These are phyloP conservation scores for Ceramica pisi DNA, from an alignment of 2,888 invertebrate species.

Conservation along the genomic window DNA sequence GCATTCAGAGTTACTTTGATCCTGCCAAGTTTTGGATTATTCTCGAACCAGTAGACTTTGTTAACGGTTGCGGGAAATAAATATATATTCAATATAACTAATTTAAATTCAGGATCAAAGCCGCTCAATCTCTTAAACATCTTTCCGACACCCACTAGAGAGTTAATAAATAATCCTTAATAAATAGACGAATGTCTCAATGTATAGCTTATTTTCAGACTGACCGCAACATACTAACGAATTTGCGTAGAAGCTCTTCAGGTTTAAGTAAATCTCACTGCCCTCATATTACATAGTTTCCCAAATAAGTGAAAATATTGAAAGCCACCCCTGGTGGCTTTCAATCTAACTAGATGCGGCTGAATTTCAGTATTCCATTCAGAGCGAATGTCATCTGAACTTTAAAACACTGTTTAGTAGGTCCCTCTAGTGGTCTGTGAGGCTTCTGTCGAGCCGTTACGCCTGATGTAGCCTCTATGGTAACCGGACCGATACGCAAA, in stretches of 20 bases:
- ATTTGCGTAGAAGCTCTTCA: neutral
- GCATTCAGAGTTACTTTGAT: slow-evolving; percentile 32
- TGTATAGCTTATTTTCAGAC: neutral
- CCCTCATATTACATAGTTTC: neutral
- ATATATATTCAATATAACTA: slow-evolving; percentile 16
- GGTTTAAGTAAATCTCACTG: neutral
- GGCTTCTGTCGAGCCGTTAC: neutral
- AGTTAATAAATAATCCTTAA: neutral
- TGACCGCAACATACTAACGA: neutral
- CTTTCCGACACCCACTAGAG: slow-evolving; percentile 1
- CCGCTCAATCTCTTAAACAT: neutral
- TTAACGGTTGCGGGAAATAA: neutral
- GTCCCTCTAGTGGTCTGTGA: neutral
- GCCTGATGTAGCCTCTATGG: neutral
- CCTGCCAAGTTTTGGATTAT: slow-evolving; percentile 27
- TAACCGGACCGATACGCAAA: neutral
- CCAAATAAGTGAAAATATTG: neutral
- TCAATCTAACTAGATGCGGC: neutral
- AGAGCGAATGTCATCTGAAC: neutral
- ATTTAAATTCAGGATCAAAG: slow-evolving; percentile 33
- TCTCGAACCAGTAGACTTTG: slow-evolving; percentile 2
- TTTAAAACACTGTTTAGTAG: neutral
- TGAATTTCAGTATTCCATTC: slow-evolving; percentile 1
- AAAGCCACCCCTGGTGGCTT: too few species aligned
- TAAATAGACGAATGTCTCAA: too few species aligned